These are phyloP conservation scores for Drosophila funebris DNA, from an alignment of 1,140 invertebrate species.

Conservation along the genomic window DNA sequence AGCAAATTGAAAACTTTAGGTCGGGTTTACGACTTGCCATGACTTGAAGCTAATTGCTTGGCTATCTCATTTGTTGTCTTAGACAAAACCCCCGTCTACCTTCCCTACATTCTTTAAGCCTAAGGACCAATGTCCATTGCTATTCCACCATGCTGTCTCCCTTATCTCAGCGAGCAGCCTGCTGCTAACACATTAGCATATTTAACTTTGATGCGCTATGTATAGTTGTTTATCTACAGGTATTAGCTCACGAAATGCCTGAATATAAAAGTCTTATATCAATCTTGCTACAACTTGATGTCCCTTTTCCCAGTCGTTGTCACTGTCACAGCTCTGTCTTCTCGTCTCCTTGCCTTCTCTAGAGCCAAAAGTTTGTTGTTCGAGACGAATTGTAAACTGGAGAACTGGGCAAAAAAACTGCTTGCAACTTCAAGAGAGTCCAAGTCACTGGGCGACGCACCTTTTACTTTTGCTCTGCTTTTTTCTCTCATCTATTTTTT, in stretches of 20 bases:
- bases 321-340: constrained; percentile 26
- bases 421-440: constrained; percentile 39
- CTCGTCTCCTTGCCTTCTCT: background rate
- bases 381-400: background rate
- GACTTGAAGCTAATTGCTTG: constrained; percentile 61
- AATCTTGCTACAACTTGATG: constrained; percentile 70
- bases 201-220: constrained; percentile 67
- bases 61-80: constrained; percentile 43
- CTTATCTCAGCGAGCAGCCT: background rate
- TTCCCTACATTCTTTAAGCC: no score
- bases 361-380: constrained; percentile 16
- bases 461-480: constrained; percentile 44
- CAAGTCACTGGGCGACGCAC: constrained; percentile 59
- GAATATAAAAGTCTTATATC: constrained; percentile 81
- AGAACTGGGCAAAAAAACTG: constrained; percentile 13
- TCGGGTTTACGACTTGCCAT: constrained; percentile 57
- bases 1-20: constrained; percentile 76
- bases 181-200: constrained; percentile 70
- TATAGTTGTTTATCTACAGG: constrained; percentile 59
- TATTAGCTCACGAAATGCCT: constrained; percentile 73
- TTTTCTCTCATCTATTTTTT: background rate
- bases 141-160: background rate
- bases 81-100: no score
- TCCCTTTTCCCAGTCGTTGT: constrained; percentile 48
- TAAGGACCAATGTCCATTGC: constrained; percentile 43